Conservation (phyloP, 2,888 invertebrate species). For the Nephrotoma appendiculata region DNA sequence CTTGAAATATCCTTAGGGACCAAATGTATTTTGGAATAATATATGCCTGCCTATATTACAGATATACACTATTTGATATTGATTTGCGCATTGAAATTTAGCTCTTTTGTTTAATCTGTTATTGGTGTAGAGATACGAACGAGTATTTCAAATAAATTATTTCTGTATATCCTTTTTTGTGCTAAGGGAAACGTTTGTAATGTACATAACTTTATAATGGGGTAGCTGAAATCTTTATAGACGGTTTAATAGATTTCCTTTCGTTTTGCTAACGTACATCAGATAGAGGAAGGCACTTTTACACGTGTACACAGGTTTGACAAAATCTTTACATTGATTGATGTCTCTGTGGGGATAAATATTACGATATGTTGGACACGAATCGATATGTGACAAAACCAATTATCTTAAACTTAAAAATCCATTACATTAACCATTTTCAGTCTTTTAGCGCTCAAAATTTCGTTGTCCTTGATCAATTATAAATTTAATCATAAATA, state of each 20-base stretch:
- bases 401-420: no score
- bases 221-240: not conserved
- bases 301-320: no score
- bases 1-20: not conserved
- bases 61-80: not conserved
- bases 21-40: not conserved
- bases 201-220: not conserved
- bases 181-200: not conserved
- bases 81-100: not conserved
- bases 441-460: no score
- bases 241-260: not conserved
- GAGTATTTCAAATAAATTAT: not conserved
- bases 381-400: no score
- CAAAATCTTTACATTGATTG: no score
- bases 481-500: no score
- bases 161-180: not conserved
- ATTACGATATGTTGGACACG: no score
- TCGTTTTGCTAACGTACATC: not conserved
- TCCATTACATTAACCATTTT: no score
- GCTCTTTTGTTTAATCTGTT: not conserved
- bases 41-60: not conserved
- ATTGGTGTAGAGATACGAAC: not conserved
- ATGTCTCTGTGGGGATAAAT: no score
- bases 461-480: no score
- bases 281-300: not conserved